Evolutionary conservation across 1,140 invertebrate species (phyloP).

Genomic region (Psilanteris sp.): DNA sequence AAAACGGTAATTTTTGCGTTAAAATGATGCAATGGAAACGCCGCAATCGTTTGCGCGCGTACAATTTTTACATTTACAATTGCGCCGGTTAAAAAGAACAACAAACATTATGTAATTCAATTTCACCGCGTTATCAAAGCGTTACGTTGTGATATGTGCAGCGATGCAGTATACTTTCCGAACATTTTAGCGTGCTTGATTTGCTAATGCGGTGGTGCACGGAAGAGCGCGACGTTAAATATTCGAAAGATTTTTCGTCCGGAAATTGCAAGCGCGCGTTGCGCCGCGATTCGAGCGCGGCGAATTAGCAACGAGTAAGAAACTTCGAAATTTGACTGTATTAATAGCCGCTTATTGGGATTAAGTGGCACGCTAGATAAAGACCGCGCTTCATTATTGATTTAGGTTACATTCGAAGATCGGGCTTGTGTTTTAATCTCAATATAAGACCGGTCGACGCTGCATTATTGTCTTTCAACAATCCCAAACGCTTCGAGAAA

Average conservation of each 20-base stretch:
- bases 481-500: no score
- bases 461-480: no score
- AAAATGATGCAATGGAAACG: no score
- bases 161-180: background rate
- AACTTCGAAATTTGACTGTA: constrained; percentile 1
- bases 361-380: constrained; percentile 13
- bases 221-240: no score
- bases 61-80: no score
- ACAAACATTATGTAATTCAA: constrained; percentile 11
- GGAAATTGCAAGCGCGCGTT: no score
- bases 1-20: no score
- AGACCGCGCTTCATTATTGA: constrained; percentile 13
- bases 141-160: background rate
- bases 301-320: background rate
- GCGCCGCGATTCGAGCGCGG: background rate
- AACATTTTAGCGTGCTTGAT: no score
- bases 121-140: constrained; percentile 2
- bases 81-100: background rate
- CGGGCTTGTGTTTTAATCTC: constrained; percentile 12
- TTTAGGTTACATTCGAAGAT: constrained; percentile 20
- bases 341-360: constrained; percentile 25
- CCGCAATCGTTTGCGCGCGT: no score
- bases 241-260: no score
- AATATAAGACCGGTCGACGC: no score
- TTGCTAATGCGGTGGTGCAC: no score